Conservation (phyloP, 2,888 invertebrate species). For the Hirudinaria manillensis region DNA sequence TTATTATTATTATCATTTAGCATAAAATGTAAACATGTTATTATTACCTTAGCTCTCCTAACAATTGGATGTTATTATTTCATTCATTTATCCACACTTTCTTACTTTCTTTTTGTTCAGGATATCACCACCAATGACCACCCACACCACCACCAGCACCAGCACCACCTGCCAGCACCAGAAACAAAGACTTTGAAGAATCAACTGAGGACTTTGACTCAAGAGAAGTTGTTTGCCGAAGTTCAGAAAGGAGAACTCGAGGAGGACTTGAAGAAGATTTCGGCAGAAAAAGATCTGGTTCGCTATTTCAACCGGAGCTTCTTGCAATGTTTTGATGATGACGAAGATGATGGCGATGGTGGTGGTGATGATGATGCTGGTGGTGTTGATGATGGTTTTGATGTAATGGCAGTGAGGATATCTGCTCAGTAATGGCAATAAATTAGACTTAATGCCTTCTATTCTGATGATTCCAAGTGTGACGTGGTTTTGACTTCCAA, state of each 20-base stretch:
- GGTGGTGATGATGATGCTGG: too few relatives aligned
- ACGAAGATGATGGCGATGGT: too few relatives aligned
- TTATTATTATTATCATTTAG: background rate
- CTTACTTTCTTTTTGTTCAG: too few relatives aligned
- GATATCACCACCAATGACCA: too few relatives aligned
- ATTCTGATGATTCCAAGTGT: too few relatives aligned
- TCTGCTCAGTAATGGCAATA: too few relatives aligned
- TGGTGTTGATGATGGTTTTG: too few relatives aligned
- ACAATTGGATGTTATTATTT: background rate
- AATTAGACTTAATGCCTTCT: too few relatives aligned
- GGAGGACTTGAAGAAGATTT: conserved; percentile 18
- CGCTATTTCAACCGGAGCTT: background rate
- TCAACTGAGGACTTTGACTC: background rate
- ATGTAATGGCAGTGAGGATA: too few relatives aligned
- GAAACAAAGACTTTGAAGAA: conserved; percentile 3
- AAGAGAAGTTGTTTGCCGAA: conserved; percentile 20
- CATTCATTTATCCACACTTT: too few relatives aligned
- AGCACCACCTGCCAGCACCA: background rate
- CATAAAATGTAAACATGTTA: background rate
- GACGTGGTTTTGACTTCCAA: too few relatives aligned
- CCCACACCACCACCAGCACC: too few relatives aligned
- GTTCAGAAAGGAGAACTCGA: background rate
- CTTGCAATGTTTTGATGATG: conserved; percentile 4
- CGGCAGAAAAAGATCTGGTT: conserved; percentile 29
- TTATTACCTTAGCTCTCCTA: background rate